Base-by-base conservation (phyloP, 2,888 invertebrate genomes). In the Palloptera scutellata region DNA sequence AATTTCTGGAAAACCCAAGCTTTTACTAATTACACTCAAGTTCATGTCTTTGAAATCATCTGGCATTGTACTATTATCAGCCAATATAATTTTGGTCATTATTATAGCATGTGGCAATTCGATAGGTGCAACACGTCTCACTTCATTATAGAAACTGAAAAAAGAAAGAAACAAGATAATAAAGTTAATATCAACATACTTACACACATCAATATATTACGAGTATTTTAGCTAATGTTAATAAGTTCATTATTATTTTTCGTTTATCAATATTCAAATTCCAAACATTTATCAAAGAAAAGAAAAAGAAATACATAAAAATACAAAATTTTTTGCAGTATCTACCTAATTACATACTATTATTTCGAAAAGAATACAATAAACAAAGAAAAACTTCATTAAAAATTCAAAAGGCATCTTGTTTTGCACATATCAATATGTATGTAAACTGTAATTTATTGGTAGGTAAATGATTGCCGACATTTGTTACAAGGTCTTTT, bases 11-110 rank as follows among this genome's bases (percentile, higher is more conserved):
- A 69, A 57, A 41, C 79, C 81, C 20, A 69, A 68, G 66, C 77
- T 81, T 51, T 78, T 77, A 1, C 74, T 67, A 8, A 81, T n/a
- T 4, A 85, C 78, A 15, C 81, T 77, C 40, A 85, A 77, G 69
- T 86, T 81, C 54, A 86, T 80, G 59, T 87, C 85, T 61, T 86
- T 85, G 42, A 82, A 85, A 68, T 87, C 82, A 48, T 84, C 81
- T 6, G 84, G 83, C n/a, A 87, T 77, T 52, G 82, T 83, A 10
- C 84, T 85, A 65, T 82, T 82, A 71, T 87, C 86, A 1, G 87
- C 86, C 71, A 86, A 82, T 42, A 88, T 82, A 0, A 87, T 85
- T 74, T 86, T 86, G 19, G 86, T 78, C 87, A 88, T 87, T 42
- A 86, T 81, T 1, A 87, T 70, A 6, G 87, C 80, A 74, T 88